Base-by-base conservation (phyloP, 1,140 invertebrate species). In the Drosophila takahashii region DNA sequence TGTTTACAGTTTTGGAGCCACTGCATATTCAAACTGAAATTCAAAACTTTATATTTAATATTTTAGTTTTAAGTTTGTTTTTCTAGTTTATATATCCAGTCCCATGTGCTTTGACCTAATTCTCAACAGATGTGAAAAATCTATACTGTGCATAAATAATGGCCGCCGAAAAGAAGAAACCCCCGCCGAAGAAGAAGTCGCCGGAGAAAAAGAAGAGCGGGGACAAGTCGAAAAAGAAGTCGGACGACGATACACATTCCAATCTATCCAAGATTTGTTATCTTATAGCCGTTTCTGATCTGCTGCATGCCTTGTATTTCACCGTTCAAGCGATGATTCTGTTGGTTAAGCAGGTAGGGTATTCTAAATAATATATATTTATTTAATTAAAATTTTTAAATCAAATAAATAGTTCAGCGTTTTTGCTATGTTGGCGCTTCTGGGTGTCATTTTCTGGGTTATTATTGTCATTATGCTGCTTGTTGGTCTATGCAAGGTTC, bases 401-500 rank as follows among this genome's bases (percentile, higher is more conserved):
- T n/a, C 10, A 27, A 59, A 41, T 15, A n/a, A 36, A 29, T 50
- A 83, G 81, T 62, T 79, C 4, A 71, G 69, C 37, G 1, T 60
- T 1, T 61, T 60, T 36, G 65, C 79, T 4, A 10, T 59, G 16
- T 44, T 86, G 37, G 83, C 81, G 3, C n/a, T 87, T 4, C 6
- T 75, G n/a, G 83, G 83, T 7, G 69, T 80, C 10, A 60, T 78
- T 48, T 87, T 87, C 26, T 86, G 81, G 81, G 61, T 79, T 4
- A 36, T 75, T 4, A 64, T 78, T 36, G 81, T 87, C 0, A 44
- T 81, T 7, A 2, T 83, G 26, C 32, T 87, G 10, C 16, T 86
- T 10, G 81, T 87, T 57, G 81, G 81, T 1, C 54, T 86, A 6
- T 67, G 26, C 36, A 81, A 76, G 83, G 81, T 86, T 16, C 0